Conservation (phyloP, 2,113 vertebrate genomes). For the Dipodomys merriami region DNA sequence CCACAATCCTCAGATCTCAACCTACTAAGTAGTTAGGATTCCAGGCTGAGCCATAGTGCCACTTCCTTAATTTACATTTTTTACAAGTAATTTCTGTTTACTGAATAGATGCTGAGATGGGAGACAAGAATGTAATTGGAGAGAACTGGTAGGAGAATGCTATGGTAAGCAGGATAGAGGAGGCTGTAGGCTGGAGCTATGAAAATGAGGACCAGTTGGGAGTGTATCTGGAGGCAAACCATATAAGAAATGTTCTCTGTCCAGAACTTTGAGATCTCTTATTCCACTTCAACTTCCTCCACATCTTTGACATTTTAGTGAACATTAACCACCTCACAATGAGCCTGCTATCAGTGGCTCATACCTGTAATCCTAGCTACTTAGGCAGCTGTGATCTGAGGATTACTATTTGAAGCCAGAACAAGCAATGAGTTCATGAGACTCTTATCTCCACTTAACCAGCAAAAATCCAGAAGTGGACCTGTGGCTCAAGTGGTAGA, state of each 20-base stretch:
- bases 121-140: background rate
- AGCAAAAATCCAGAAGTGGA: too few species aligned
- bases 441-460: too few species aligned
- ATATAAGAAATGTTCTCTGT: background rate
- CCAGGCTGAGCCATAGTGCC: too few species aligned
- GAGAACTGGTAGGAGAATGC: background rate
- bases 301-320: constrained; percentile 19
- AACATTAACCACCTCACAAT: background rate
- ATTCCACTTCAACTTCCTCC: background rate
- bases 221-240: background rate
- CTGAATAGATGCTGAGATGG: background rate
- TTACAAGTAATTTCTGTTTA: background rate
- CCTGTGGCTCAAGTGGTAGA: too few species aligned
- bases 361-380: too few species aligned
- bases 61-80: background rate
- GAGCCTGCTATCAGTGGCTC: background rate
- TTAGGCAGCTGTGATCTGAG: too few species aligned
- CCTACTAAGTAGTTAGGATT: too few species aligned
- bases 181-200: background rate
- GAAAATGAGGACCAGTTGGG: background rate
- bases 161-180: background rate
- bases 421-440: too few species aligned
- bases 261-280: background rate
- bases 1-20: too few species aligned
- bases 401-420: too few species aligned